These are phyloP conservation scores for Seira musarum DNA, from an alignment of 2,888 invertebrate genomes.

Conservation along the genomic window DNA sequence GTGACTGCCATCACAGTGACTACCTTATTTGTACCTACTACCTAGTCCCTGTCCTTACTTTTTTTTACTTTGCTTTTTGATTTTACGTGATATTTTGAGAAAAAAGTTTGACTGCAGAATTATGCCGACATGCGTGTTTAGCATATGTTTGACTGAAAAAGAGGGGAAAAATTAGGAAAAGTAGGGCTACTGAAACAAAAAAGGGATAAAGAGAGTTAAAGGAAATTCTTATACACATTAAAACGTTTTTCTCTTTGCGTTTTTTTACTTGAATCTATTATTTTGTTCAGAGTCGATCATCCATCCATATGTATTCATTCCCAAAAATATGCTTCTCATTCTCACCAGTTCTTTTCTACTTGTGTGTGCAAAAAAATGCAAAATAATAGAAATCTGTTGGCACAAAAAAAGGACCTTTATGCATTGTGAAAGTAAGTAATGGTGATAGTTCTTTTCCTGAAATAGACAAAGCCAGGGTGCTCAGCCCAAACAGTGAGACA, in stretches of 20 bases:
- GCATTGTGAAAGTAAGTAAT: too few relatives aligned
- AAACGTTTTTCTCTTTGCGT: background rate
- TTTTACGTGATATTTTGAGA: slow-evolving; percentile 2
- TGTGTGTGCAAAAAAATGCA: background rate
- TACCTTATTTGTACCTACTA: background rate
- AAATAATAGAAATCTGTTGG: background rate
- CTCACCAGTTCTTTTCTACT: too few relatives aligned
- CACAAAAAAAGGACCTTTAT: background rate
- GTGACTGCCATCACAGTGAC: background rate
- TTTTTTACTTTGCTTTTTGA: background rate
- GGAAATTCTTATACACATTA: slow-evolving; percentile 3
- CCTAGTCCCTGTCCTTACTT: background rate
- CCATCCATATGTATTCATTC: background rate
- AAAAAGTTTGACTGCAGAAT: background rate
- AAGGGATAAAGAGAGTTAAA: background rate
- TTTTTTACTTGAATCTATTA: background rate
- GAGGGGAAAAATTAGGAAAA: background rate
- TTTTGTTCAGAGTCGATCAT: background rate
- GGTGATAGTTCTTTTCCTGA: too few relatives aligned
- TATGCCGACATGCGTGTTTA: slow-evolving; percentile 1
- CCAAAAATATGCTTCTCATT: background rate
- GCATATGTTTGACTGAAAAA: background rate
- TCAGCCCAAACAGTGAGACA: background rate
- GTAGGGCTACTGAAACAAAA: background rate
- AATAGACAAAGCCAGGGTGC: too few relatives aligned